phyloP scores from a whole-genome alignment of 2,113 vertebrate genomes.

The Chaetodon auriga region DNA sequence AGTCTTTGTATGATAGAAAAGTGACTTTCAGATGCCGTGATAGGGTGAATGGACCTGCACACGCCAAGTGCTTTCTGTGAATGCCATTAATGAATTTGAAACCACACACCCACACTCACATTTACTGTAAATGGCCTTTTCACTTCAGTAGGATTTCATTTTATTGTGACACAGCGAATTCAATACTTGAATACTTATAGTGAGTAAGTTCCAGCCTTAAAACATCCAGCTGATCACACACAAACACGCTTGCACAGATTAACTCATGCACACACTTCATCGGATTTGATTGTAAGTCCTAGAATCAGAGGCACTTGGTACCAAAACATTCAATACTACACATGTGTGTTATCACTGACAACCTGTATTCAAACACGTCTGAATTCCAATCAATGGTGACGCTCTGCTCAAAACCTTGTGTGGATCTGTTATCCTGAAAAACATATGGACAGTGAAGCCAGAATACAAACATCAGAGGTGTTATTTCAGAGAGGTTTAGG shows the following conservation, averaged over 20 bases:
- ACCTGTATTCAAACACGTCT: slow-evolving; percentile 7
- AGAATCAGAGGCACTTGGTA: slow-evolving; percentile 17
- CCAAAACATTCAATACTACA: slow-evolving; percentile 5
- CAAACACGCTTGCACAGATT: neutral
- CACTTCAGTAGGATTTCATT: neutral
- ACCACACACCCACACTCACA: neutral
- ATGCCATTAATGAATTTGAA: slow-evolving; percentile 29
- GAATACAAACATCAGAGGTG: neutral
- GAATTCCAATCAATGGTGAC: slow-evolving; percentile 4
- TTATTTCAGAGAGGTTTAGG: neutral
- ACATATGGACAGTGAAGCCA: neutral
- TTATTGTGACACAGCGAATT: neutral
- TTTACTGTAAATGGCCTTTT: slow-evolving; percentile 29
- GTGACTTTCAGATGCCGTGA: slow-evolving; percentile 21
- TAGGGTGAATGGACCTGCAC: slow-evolving; percentile 21
- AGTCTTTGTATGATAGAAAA: slow-evolving; percentile 32
- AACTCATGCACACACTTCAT: neutral
- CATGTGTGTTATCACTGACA: slow-evolving; percentile 9
- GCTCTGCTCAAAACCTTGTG: neutral
- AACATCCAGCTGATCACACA: neutral
- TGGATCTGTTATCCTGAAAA: slow-evolving; percentile 2
- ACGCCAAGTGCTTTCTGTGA: slow-evolving; percentile 13
- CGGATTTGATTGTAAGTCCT: slow-evolving; percentile 41
- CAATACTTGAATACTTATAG: neutral
- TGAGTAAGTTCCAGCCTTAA: neutral